These are phyloP conservation scores for Mesopsocus fuscifrons DNA, from an alignment of 2,888 invertebrate species.

Conservation along the genomic window DNA sequence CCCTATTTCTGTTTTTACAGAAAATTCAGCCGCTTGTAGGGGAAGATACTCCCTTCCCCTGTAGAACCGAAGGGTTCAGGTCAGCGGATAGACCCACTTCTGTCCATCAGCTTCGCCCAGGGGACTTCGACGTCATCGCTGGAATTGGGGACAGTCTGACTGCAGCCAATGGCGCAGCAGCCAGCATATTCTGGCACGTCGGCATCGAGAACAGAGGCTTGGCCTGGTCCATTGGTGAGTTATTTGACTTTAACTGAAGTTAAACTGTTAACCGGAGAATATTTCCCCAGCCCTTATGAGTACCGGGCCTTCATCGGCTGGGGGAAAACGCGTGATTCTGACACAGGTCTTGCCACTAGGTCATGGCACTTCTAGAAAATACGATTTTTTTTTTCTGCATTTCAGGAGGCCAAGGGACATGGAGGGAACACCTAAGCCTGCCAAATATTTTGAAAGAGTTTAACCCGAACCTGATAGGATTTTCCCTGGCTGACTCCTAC, in stretches of 20 bases:
- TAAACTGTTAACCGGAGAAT: no score
- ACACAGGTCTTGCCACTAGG: no score
- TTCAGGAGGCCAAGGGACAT: conserved; percentile 29
- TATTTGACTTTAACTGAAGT: no score
- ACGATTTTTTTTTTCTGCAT: no score
- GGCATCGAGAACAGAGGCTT: conserved; percentile 29
- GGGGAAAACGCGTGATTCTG: no score
- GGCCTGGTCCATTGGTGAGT: conserved; percentile 27
- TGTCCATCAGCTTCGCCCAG: conserved; percentile 37
- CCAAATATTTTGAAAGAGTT: conserved; percentile 40
- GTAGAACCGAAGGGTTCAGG: conserved; percentile 22
- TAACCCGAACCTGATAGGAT: conserved; percentile 40
- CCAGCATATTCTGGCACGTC: conserved; percentile 26
- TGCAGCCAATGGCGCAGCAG: conserved; percentile 34
- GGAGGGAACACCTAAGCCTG: conserved; percentile 31
- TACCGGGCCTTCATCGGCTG: no score
- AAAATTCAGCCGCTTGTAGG: conserved; percentile 21
- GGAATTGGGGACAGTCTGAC: conserved; percentile 41
- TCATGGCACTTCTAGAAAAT: no score
- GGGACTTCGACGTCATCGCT: conserved; percentile 38
- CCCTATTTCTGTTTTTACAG: no score
- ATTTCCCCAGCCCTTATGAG: no score
- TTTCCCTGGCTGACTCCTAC: conserved; percentile 30
- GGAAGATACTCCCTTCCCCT: conserved; percentile 23
- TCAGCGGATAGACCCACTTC: conserved; percentile 25